phyloP scores from a whole-genome alignment of 2,888 invertebrate species.

The Antheraea yamamai region DNA sequence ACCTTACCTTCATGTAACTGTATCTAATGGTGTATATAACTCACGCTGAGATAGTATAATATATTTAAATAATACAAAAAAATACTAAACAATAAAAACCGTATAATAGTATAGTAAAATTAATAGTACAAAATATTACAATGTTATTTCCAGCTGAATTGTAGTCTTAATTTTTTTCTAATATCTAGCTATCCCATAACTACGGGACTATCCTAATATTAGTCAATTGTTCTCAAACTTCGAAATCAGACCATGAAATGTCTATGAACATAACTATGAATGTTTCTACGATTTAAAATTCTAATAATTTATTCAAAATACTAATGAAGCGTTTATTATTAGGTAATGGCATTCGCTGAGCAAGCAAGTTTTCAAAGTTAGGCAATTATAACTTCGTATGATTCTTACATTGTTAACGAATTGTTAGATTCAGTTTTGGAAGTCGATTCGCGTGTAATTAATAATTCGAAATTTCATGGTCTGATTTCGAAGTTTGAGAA shows the following conservation, averaged over 20 bases:
- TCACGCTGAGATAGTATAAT: too few relatives aligned
- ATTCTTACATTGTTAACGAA: constrained; percentile 33
- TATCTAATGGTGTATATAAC: too few relatives aligned
- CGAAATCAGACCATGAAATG: background rate
- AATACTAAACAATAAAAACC: too few relatives aligned
- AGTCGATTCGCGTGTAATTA: background rate
- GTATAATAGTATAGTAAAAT: too few relatives aligned
- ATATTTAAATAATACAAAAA: too few relatives aligned
- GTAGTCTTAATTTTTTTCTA: background rate
- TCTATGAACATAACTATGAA: background rate
- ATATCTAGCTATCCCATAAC: background rate
- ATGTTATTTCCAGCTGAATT: background rate
- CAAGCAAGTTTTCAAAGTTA: constrained; percentile 35
- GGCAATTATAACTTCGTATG: constrained; percentile 47
- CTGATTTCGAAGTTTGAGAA: background rate
- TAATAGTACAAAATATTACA: too few relatives aligned
- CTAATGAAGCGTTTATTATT: constrained; percentile 18
- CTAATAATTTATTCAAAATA: background rate
- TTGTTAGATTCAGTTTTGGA: constrained; percentile 31
- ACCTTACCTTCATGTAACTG: too few relatives aligned
- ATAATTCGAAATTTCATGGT: background rate
- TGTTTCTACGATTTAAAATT: background rate
- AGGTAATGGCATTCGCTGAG: background rate
- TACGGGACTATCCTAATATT: background rate
- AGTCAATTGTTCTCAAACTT: background rate